Percentiles rank a stretch among this genome's conserved stretches.
Evolutionary conservation across 2,113 vertebrate genomes (phyloP).

Genomic region (Platichthys stellatus): DNA sequence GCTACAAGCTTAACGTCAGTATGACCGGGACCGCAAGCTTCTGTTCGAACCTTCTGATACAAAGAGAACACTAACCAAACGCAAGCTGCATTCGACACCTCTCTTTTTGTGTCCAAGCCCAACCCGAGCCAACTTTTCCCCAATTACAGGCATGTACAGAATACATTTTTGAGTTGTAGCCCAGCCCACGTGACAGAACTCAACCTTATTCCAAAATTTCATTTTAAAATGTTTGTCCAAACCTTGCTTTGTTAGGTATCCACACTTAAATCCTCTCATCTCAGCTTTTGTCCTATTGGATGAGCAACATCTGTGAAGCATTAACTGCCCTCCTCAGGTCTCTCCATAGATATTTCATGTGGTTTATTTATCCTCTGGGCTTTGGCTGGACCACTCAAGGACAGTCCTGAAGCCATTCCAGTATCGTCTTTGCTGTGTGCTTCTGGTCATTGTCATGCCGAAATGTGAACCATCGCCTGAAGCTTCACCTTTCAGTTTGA

Average conservation of each 20-base stretch:
- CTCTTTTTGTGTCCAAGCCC: no score
- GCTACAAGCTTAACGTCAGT: no score
- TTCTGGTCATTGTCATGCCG: neutral
- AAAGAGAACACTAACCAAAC: no score
- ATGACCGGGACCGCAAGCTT: no score
- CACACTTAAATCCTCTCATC: neutral
- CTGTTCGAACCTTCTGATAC: no score
- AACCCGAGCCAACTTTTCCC: no score
- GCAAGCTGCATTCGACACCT: no score
- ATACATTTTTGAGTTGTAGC: neutral
- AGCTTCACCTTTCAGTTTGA: neutral
- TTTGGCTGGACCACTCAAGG: neutral
- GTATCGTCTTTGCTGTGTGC: neutral
- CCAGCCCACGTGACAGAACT: neutral
- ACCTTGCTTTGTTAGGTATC: neutral
- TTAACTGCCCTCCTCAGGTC: neutral
- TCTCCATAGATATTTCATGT: neutral
- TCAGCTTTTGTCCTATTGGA: neutral
- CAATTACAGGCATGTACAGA: no score
- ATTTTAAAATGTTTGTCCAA: neutral
- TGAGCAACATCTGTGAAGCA: slow-evolving; percentile 5
- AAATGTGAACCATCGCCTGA: neutral
- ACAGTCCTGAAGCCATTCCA: neutral
- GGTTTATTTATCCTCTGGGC: neutral
- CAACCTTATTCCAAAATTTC: neutral